phyloP scores from a whole-genome alignment of 2,113 vertebrate species.

The Ramphastos sulfuratus region DNA sequence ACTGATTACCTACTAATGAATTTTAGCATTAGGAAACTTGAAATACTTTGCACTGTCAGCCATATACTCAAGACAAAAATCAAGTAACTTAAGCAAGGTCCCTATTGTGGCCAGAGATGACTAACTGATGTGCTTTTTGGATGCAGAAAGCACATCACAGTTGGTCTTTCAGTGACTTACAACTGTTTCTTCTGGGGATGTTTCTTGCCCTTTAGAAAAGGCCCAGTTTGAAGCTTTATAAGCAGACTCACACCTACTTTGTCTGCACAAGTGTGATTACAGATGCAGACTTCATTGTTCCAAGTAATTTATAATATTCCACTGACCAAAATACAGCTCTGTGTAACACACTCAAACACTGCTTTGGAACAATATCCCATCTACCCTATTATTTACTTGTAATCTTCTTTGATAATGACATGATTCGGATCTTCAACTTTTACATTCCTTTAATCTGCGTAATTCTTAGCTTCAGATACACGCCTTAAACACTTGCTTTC shows the following conservation, averaged over 20 bases:
- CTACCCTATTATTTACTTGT: background rate
- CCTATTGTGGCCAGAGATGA: background rate
- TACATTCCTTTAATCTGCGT: background rate
- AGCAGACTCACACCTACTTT: background rate
- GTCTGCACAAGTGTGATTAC: background rate
- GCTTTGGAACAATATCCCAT: background rate
- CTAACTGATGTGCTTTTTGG: background rate
- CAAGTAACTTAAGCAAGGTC: conserved; percentile 22
- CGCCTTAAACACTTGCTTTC: background rate
- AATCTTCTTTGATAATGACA: background rate
- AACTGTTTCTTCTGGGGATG: accelerated
- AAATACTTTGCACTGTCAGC: conserved; percentile 25
- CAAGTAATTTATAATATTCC: background rate
- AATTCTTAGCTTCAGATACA: background rate
- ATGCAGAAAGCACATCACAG: background rate
- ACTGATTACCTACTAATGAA: conserved; percentile 61
- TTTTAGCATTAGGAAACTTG: conserved; percentile 33
- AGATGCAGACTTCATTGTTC: accelerated
- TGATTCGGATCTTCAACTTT: background rate
- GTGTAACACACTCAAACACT: background rate
- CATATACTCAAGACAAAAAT: conserved; percentile 41
- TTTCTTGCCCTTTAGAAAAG: background rate
- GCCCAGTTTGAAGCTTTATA: background rate
- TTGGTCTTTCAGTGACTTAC: background rate
- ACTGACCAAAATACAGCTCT: accelerated